phyloP scores from a whole-genome alignment of 2,797 vertebrate genomes.

The Karalla daura region DNA sequence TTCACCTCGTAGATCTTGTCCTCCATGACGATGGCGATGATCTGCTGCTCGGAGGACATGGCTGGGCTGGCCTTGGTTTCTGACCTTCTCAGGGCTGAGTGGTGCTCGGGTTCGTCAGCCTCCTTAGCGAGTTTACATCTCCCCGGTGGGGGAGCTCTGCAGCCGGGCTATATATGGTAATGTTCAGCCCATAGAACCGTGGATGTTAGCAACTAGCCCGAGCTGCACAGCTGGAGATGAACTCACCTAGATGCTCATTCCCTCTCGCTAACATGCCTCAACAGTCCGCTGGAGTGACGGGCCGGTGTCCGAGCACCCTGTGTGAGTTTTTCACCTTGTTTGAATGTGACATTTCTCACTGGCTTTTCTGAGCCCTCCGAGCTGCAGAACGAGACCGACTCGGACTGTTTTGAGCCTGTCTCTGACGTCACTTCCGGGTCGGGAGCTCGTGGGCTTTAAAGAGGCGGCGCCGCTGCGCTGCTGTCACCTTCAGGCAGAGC shows the following conservation, averaged over 20 bases:
- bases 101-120: conserved; percentile 29
- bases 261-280: conserved; percentile 27
- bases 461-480: no score
- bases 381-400: conserved; percentile 55
- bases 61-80: conserved; percentile 6
- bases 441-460: conserved; percentile 41
- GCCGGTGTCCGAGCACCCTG: neutral
- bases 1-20: conserved; percentile 91
- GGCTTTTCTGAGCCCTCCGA: conserved; percentile 4
- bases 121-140: conserved; percentile 71
- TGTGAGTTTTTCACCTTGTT: neutral
- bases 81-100: neutral
- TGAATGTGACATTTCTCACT: neutral
- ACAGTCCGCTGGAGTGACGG: neutral
- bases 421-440: conserved; percentile 13
- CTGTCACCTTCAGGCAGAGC: conserved; percentile 55
- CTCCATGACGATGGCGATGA: conserved; percentile 90
- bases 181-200: conserved; percentile 72
- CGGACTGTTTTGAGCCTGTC: conserved; percentile 67
- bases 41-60: conserved; percentile 88
- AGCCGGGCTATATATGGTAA: conserved; percentile 85
- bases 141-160: conserved; percentile 63
- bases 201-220: conserved; percentile 38
- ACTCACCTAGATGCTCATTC: conserved; percentile 25
- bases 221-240: conserved; percentile 16